Percentiles rank a stretch among this genome's conserved stretches.
Conservation (phyloP, 2,888 invertebrate species). For the Odontothrips loti region DNA sequence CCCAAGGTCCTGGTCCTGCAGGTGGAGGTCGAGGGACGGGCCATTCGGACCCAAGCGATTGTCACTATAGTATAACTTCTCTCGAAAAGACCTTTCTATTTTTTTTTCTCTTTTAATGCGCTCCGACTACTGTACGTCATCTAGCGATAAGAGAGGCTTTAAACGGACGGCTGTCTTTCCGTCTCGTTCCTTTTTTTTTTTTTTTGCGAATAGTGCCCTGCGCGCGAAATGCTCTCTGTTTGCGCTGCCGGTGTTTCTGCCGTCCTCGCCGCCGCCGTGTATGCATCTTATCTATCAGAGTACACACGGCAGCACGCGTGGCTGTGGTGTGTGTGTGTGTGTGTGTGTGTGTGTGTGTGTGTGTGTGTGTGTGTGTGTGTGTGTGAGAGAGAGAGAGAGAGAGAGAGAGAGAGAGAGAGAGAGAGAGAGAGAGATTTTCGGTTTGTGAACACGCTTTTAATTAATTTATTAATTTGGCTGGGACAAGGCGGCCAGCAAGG, state of each 20-base stretch:
- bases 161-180: background rate
- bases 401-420: no score
- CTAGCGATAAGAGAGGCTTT: background rate
- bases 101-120: no score
- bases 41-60: background rate
- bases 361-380: background rate
- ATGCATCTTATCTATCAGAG: background rate
- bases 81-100: no score
- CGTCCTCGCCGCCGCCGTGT: slow-evolving; percentile 38
- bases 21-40: background rate
- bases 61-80: background rate
- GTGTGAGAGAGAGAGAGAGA: no score
- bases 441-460: background rate
- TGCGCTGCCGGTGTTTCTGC: slow-evolving; percentile 45
- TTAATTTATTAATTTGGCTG: background rate
- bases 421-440: background rate
- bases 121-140: no score
- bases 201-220: background rate
- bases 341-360: background rate
- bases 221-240: background rate
- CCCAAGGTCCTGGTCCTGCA: slow-evolving; percentile 50
- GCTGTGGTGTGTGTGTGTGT: slow-evolving; percentile 43
- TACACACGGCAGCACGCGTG: background rate
- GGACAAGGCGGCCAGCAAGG: no score
- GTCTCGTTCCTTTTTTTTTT: background rate